Conservation (phyloP, 2,113 vertebrate species). For the Lophura nycthemera region DNA sequence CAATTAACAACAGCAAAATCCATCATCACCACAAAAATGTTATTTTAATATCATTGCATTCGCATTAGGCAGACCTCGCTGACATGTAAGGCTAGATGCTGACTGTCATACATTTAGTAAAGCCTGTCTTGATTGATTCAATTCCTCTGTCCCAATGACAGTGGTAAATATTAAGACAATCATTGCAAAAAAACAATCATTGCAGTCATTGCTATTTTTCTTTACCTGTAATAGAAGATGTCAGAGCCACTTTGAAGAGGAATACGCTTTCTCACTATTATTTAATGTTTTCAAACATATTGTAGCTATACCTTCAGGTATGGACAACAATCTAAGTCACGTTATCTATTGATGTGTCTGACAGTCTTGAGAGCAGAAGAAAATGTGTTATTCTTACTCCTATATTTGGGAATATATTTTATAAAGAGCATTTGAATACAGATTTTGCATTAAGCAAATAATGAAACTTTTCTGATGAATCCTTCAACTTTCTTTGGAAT, state of each 20-base stretch:
- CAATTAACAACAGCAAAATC: background rate
- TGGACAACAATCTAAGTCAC: background rate
- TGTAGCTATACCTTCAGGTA: background rate
- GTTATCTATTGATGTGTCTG: background rate
- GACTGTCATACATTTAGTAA: background rate
- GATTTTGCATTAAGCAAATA: background rate
- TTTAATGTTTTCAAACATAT: background rate
- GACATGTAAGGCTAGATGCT: background rate
- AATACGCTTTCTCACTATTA: accelerated
- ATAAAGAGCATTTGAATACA: background rate
- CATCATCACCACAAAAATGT: background rate
- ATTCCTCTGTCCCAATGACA: background rate
- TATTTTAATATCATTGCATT: background rate
- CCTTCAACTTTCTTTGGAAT: background rate
- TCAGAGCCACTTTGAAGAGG: background rate
- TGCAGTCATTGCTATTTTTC: background rate
- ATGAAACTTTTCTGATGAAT: background rate
- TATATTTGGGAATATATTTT: background rate
- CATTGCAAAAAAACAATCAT: too few species aligned
- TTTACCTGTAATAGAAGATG: background rate
- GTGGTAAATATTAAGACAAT: background rate
- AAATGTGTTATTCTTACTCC: background rate
- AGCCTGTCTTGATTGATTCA: background rate
- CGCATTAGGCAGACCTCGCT: background rate
- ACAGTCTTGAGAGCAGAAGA: background rate